Base-by-base conservation (phyloP, 1,140 invertebrate species). In the Drosophila nikananu region DNA sequence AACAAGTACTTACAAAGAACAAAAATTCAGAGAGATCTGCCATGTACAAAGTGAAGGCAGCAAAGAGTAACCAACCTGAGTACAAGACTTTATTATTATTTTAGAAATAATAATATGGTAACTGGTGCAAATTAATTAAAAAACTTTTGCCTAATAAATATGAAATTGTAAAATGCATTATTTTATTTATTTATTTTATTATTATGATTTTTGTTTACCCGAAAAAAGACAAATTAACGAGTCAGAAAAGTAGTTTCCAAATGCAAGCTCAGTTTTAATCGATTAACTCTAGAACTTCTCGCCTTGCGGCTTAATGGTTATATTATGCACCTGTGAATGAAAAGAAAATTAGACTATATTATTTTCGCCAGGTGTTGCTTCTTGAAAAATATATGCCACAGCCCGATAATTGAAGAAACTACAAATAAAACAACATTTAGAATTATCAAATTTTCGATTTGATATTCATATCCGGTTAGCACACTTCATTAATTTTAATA, bases 291-390 rank as follows among this genome's bases (percentile, higher is more conserved):
- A 92, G 44, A 92, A 93, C 41, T 92, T 91, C 71, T 93, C 92
- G 13, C 90, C 92, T 46, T 92, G 83, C 15, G 91, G 84, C 49
- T 93, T 93, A 17, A 93, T 92, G n/a, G 77, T 93, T 17, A 93
- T 75, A 21, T 93, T 92, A 51, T 92, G 86, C 13, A 93, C 79
- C 91, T 93, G 54, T 21, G 2, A 61, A 67, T 30, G 32, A 21
- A 32, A 41, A 10, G 12, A 10, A 32, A 35, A 49, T 37, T 4
- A 25, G 0, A 19, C 32, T 42, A 32, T 55, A 21, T 35, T 35
- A 55, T 8, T 49, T 48, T 48, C 13, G 12, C 2, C 3, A 25
- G 13, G 2, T 48, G n/a, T n/a, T n/a, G n/a, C n/a, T n/a, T n/a
- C n/a, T n/a, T 1, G 3, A 9, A n/a, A 51, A 51, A 2, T 10